phyloP scores from a whole-genome alignment of 1,140 invertebrate species.

The Campodea augens region DNA sequence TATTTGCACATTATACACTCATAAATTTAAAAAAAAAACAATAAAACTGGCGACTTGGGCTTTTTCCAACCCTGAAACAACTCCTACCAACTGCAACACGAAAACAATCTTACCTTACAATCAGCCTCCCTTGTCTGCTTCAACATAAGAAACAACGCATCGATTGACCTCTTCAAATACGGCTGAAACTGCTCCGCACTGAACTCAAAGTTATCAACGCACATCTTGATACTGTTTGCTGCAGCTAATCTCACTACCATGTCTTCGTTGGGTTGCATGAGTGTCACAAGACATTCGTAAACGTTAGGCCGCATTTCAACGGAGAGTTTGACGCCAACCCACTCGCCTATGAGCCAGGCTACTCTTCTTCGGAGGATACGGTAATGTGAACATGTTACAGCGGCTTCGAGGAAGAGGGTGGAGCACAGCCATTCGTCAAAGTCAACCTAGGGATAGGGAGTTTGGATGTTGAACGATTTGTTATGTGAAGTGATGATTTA shows the following conservation, averaged over 20 bases:
- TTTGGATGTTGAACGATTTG: no score
- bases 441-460: conserved; percentile 37
- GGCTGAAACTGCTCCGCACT: conserved; percentile 62
- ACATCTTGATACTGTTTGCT: conserved; percentile 48
- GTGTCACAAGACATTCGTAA: conserved; percentile 54
- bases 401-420: conserved; percentile 59
- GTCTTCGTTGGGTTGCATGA: conserved; percentile 46
- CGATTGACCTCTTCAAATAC: conserved; percentile 55
- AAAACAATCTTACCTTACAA: no score
- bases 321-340: conserved; percentile 72
- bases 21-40: no score
- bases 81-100: no score
- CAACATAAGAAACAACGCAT: conserved; percentile 58
- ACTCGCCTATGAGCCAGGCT: conserved; percentile 68
- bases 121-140: conserved; percentile 80
- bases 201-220: conserved; percentile 86
- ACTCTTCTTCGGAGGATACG: conserved; percentile 71
- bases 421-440: conserved; percentile 86
- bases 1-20: no score
- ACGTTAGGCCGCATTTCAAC: conserved; percentile 52
- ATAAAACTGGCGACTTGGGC: no score
- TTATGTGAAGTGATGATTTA: no score
- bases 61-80: no score
- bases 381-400: conserved; percentile 62
- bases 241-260: conserved; percentile 68